These are phyloP conservation scores for Pseudochirops corinnae DNA, from an alignment of 2,797 vertebrate species.

Conservation along the genomic window DNA sequence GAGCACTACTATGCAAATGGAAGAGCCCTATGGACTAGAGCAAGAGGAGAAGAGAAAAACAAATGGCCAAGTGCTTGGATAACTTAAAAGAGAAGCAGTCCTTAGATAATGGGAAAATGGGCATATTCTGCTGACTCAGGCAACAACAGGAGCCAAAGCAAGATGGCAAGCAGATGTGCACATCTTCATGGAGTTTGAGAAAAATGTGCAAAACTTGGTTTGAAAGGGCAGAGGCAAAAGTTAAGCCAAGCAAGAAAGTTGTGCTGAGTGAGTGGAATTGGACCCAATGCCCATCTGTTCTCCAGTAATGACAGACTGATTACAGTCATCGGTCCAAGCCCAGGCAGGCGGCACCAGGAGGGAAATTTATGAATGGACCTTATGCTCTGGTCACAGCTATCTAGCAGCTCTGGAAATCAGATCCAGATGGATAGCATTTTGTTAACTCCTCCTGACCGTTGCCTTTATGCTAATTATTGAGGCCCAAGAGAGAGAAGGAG, in stretches of 20 bases:
- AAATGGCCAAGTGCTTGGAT: background rate
- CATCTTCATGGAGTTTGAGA: constrained; percentile 58
- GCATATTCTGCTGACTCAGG: background rate
- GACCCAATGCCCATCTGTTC: constrained; percentile 67
- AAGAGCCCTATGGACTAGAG: background rate
- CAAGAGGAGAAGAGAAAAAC: background rate
- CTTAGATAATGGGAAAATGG: background rate
- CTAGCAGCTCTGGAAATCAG: constrained; percentile 79
- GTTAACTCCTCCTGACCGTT: constrained; percentile 82
- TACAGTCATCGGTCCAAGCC: constrained; percentile 46
- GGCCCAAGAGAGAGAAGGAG: constrained; percentile 78
- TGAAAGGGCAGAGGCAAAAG: constrained; percentile 65
- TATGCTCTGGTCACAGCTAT: constrained; percentile 74
- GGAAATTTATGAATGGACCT: constrained; percentile 66
- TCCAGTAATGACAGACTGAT: constrained; percentile 41
- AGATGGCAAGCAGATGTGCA: background rate
- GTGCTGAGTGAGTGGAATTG: constrained; percentile 62
- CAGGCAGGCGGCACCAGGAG: background rate
- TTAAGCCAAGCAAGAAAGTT: constrained; percentile 58
- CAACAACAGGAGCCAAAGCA: background rate
- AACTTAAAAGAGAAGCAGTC: background rate
- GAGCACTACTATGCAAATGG: background rate
- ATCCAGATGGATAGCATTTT: constrained; percentile 78
- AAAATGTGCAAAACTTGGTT: constrained; percentile 46
- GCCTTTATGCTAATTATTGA: constrained; percentile 84